Conservation (phyloP, 2,113 vertebrate species). For the Grantiella picta region DNA sequence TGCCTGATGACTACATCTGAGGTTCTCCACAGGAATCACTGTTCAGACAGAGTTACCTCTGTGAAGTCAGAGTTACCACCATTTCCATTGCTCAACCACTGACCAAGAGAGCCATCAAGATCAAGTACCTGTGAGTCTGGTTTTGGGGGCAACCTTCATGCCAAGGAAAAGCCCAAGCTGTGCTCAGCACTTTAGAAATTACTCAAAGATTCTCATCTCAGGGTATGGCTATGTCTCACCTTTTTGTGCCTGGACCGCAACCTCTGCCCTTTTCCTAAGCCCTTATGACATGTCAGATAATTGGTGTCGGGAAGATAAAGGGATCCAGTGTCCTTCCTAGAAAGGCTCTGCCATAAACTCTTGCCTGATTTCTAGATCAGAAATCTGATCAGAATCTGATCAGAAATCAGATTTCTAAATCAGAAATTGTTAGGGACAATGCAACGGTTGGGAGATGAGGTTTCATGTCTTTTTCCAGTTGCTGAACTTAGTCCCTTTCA, state of each 20-base stretch:
- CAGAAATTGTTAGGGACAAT: neutral
- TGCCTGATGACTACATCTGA: neutral
- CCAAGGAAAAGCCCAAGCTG: neutral
- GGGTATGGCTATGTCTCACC: neutral
- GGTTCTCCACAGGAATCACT: neutral
- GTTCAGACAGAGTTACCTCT: neutral
- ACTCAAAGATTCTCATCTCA: neutral
- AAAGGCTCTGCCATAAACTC: neutral
- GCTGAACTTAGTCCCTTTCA: neutral
- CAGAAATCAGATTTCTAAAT: neutral
- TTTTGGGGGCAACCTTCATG: neutral
- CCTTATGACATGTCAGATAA: neutral
- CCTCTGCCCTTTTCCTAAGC: neutral
- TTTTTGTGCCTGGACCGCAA: neutral
- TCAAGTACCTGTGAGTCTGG: neutral
- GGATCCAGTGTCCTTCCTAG: neutral
- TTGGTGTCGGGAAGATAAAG: neutral
- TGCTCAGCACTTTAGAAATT: constrained; percentile 15
- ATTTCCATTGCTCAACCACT: neutral
- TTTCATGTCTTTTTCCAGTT: neutral
- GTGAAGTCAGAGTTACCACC: neutral
- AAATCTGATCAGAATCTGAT: no score
- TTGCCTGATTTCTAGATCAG: neutral
- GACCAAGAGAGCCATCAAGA: neutral
- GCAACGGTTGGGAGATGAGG: neutral